These are phyloP conservation scores for Zelostemma sp. DNA, from an alignment of 1,140 invertebrate genomes.

Conservation along the genomic window DNA sequence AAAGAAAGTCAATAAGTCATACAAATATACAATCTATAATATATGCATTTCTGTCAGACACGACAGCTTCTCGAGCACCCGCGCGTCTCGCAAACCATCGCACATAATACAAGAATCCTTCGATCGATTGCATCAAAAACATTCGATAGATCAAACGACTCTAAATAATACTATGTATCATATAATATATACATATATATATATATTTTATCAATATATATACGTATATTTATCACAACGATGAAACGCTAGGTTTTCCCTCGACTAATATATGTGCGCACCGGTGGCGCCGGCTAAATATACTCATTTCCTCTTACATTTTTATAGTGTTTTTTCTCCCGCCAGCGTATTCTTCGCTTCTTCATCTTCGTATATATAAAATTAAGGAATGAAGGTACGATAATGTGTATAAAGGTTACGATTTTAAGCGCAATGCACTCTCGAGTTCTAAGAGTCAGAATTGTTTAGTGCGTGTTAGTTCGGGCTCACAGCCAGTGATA, in stretches of 20 bases:
- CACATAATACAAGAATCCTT: too few relatives aligned
- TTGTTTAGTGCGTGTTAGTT: slow-evolving; percentile 43
- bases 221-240: slow-evolving; percentile 63
- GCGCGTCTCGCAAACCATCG: slow-evolving; percentile 32
- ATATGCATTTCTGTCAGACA: slow-evolving; percentile 18
- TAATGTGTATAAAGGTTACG: slow-evolving; percentile 38
- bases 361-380: slow-evolving; percentile 40
- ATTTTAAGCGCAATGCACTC: slow-evolving; percentile 43
- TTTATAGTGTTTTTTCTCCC: slow-evolving; percentile 18
- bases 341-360: slow-evolving; percentile 27
- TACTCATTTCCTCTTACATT: slow-evolving; percentile 34
- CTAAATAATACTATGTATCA: slow-evolving; percentile 35
- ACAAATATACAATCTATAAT: too few relatives aligned
- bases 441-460: slow-evolving; percentile 40
- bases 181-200: slow-evolving; percentile 42
- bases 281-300: slow-evolving; percentile 23
- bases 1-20: too few relatives aligned
- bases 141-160: too few relatives aligned
- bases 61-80: slow-evolving; percentile 31
- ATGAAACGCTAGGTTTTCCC: slow-evolving; percentile 58
- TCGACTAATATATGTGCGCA: slow-evolving; percentile 32
- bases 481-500: slow-evolving; percentile 51
- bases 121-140: too few relatives aligned
- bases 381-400: slow-evolving; percentile 42
- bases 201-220: too few relatives aligned